Conservation (phyloP, 2,113 vertebrate species). For the Pseudopodoces humilis region DNA sequence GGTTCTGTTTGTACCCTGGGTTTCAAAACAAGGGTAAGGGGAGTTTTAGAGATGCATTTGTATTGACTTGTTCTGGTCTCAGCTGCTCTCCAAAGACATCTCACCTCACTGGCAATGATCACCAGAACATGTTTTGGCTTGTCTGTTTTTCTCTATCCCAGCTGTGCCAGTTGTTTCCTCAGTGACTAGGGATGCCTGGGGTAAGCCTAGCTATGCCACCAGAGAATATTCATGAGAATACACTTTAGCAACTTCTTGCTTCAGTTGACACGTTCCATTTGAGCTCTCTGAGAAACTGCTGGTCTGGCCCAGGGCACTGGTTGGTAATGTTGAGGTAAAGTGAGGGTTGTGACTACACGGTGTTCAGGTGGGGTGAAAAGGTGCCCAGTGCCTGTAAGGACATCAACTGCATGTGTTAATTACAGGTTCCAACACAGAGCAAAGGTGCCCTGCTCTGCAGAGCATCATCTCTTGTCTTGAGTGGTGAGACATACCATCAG, state of each 20-base stretch:
- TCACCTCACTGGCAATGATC: background rate
- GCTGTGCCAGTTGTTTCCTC: background rate
- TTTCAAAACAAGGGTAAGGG: background rate
- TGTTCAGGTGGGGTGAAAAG: background rate
- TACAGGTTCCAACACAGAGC: background rate
- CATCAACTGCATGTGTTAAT: background rate
- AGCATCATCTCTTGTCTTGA: background rate
- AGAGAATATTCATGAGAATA: background rate
- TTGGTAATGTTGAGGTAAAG: background rate
- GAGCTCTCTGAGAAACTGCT: background rate
- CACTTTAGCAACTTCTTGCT: background rate
- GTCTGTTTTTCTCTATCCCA: background rate
- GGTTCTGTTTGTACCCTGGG: background rate
- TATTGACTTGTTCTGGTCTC: background rate
- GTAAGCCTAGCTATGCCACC: background rate
- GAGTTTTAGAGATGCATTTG: background rate
- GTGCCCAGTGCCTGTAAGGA: background rate
- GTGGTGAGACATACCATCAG: background rate
- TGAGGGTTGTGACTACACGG: accelerated
- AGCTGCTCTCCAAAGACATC: background rate
- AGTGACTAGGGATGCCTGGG: background rate
- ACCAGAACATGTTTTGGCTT: background rate
- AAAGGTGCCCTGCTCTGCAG: background rate
- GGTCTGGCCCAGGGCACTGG: background rate
- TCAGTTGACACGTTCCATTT: background rate